Percentiles rank a stretch among this genome's conserved stretches.
These are phyloP conservation scores for Spodoptera frugiperda DNA, from an alignment of 1,140 invertebrate genomes.

Conservation along the genomic window DNA sequence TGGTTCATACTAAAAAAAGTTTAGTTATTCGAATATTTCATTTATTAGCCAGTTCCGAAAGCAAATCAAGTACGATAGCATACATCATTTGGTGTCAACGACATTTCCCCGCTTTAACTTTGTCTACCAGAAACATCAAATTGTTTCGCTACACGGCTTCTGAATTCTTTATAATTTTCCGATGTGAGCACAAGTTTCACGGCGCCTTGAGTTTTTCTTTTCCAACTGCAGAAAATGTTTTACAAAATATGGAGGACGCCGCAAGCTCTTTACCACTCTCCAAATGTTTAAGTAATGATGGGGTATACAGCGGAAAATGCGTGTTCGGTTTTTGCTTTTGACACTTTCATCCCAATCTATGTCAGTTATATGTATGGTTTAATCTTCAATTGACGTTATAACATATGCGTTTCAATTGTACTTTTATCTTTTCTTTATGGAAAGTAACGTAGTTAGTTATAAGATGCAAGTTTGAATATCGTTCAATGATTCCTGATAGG, in stretches of 20 bases:
- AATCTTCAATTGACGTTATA: background rate
- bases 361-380: background rate
- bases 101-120: slow-evolving; percentile 5
- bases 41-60: too few species aligned
- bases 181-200: background rate
- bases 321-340: background rate
- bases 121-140: background rate
- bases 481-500: too few species aligned
- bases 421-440: background rate
- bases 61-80: too few species aligned
- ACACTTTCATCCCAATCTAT: background rate
- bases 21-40: too few species aligned
- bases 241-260: background rate
- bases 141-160: slow-evolving; percentile 9
- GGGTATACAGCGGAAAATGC: background rate
- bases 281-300: slow-evolving; percentile 24
- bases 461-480: too few species aligned
- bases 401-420: background rate
- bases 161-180: slow-evolving; percentile 18
- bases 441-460: too few species aligned
- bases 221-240: slow-evolving; percentile 25
- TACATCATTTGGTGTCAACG: background rate
- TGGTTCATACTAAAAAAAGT: too few species aligned
- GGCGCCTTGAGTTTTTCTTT: slow-evolving; percentile 9
- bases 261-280: too few species aligned